Base-by-base conservation (phyloP, 2,113 vertebrate genomes). In the Calypte anna region DNA sequence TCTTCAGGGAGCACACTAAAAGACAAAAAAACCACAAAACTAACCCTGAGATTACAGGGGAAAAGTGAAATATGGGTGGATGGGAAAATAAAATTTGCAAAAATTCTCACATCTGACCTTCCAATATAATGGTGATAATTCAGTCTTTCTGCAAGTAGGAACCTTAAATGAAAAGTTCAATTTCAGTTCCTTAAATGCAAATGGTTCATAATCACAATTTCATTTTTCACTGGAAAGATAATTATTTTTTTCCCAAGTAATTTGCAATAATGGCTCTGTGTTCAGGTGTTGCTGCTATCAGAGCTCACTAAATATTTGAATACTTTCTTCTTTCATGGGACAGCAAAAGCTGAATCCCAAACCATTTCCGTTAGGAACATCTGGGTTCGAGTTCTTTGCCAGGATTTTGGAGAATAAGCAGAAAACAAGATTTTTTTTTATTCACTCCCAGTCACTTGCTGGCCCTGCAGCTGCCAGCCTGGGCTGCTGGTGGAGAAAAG, bases 301-400 rank as follows among this genome's bases (percentile, higher is more conserved):
- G 82, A 82, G 73, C 78, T 33, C 50, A 77, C 30, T 93, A 80
- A 93, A 91, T 84, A 85, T 83, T 84, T 68, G 30, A 90, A 64
- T 5, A 3, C 13, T 30, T 76, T 62, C 70, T 48, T 51, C 54
- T 27, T 93, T 70, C 50, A 54, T 33, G 31, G 50, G 76, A 76
- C 54, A 88, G 31, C 16, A 90, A 66, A n/a, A 84, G 69, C 73
- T 91, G 74, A 92, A 92, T 86, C 73, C 57, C 72, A 85, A 57
- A 70, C 6, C 40, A 48, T 54, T 94, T 84, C 72, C 96, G 30
- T 55, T 68, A 57, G 63, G 55, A 86, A 44, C 55, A 68, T 77
- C 21, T 82, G 61, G 23, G 40, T 85, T 85, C 0, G 0, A 76
- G 24, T 63, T 67, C 44, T 70, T 80, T 94, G 62, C 28, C 14